Evolutionary conservation across 1,140 invertebrate genomes (phyloP).

Genomic region (Ectropis grisescens): DNA sequence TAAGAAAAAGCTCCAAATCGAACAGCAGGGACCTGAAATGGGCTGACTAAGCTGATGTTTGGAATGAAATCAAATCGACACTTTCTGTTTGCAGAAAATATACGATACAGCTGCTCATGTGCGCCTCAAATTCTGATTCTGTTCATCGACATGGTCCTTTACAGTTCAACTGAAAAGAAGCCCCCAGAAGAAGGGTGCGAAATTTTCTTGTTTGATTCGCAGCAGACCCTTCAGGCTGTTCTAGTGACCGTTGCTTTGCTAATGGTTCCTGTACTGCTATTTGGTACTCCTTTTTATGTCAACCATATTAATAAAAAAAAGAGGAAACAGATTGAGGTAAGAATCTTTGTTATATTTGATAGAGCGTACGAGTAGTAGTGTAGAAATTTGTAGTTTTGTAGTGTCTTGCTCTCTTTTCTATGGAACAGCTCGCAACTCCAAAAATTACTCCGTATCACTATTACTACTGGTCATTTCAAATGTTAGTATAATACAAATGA

Average conservation of each 20-base stretch:
- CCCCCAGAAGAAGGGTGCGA: constrained; percentile 51
- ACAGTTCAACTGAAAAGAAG: constrained; percentile 74
- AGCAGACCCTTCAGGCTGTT: constrained; percentile 80
- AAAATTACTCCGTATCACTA: no score
- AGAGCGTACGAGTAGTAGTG: no score
- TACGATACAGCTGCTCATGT: constrained; percentile 73
- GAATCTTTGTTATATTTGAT: neutral
- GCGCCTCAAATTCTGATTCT: constrained; percentile 90
- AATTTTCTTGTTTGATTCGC: constrained; percentile 77
- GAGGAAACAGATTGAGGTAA: constrained; percentile 21
- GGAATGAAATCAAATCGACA: no score
- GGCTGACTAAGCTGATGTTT: no score
- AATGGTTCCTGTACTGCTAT: constrained; percentile 94
- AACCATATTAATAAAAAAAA: constrained; percentile 73
- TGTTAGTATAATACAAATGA: no score
- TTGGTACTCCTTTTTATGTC: constrained; percentile 89
- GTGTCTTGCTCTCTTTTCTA: no score
- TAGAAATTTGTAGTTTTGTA: no score
- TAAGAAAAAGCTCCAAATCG: no score
- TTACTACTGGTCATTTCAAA: no score
- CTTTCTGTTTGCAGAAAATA: no score
- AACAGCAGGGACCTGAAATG: no score
- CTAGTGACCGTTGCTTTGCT: constrained; percentile 85
- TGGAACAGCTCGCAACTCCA: no score
- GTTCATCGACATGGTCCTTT: constrained; percentile 93